phyloP scores from a whole-genome alignment of 1,140 invertebrate species.

The Scaptodrosophila lebanonensis region DNA sequence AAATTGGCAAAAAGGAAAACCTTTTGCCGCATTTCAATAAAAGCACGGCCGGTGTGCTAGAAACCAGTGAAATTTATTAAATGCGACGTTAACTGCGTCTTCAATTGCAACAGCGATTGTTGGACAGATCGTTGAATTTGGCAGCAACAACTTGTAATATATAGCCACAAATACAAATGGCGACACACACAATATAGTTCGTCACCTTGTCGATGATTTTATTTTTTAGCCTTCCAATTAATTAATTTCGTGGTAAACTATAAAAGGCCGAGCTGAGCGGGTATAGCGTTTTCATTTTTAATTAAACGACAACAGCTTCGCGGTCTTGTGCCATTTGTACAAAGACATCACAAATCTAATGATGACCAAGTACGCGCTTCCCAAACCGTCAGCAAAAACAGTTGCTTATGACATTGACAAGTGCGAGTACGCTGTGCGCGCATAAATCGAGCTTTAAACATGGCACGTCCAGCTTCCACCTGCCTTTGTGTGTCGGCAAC shows the following conservation, averaged over 20 bases:
- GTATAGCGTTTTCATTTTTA: constrained; percentile 14
- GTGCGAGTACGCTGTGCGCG: too few relatives aligned
- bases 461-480: too few relatives aligned
- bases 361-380: constrained; percentile 25
- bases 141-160: constrained; percentile 50
- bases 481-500: too few relatives aligned
- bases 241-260: constrained; percentile 54
- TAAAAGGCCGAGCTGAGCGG: constrained; percentile 14
- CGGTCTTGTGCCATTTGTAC: neutral
- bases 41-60: constrained; percentile 52
- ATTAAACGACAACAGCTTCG: constrained; percentile 46
- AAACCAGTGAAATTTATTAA: constrained; percentile 69
- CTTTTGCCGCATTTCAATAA: constrained; percentile 68
- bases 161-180: constrained; percentile 27
- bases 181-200: neutral
- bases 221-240: constrained; percentile 45
- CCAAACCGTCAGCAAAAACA: constrained; percentile 6
- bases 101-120: constrained; percentile 11
- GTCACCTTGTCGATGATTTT: constrained; percentile 51
- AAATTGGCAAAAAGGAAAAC: constrained; percentile 50
- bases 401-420: constrained; percentile 14
- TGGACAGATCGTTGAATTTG: constrained; percentile 33
- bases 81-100: too few relatives aligned
- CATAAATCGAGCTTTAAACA: too few relatives aligned
- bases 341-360: constrained; percentile 19